Base-by-base conservation (phyloP, 1,140 invertebrate genomes). In the Brachionus angularis region DNA sequence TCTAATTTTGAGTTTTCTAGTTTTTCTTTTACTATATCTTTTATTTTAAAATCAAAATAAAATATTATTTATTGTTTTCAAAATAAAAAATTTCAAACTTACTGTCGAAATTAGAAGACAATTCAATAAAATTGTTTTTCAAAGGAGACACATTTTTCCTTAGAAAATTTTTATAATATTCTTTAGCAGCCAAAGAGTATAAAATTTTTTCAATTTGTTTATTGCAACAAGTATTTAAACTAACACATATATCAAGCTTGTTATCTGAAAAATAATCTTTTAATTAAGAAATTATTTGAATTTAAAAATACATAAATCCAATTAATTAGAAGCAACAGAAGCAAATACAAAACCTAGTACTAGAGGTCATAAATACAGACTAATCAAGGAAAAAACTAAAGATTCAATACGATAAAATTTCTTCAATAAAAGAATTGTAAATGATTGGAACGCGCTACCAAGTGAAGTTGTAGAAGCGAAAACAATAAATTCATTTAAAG, bases 71-170 rank as follows among this genome's bases (percentile, higher is more conserved):
- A 52, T 29, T 25, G 21, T 3, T 21, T 21, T 2, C 2, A 31
- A 1, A 34, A 16, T 16, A n/a, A 55, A 36, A n/a, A 1, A 21
- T 7, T 33, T 8, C 31, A 39, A 10, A 58, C 0, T 58, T 58
- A 58, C 53, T 1, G n/a, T 58, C 53, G 25, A 58, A 58, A 58
- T 58, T 42, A 10, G 53, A 25, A 18, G 53, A 23, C 1, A 58
- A 58, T 12, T 58, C 53, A 12, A 58, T 36, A 23, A 58, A 39
- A 12, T 31, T 39, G 39, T 25, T 39, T 58, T 18, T 36, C 12
- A 58, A 39, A 21, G 53, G 53, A 2, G 34, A 36, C 21, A 58
- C 18, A 39, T 18, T 12, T 42, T 33, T n/a, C 2, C 18, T 12
- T 12, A 58, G 27, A 25, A 18, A 34, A 42, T 3, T 39, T 58